phyloP scores from a whole-genome alignment of 2,113 vertebrate genomes.

The Beaufortia kweichowensis region DNA sequence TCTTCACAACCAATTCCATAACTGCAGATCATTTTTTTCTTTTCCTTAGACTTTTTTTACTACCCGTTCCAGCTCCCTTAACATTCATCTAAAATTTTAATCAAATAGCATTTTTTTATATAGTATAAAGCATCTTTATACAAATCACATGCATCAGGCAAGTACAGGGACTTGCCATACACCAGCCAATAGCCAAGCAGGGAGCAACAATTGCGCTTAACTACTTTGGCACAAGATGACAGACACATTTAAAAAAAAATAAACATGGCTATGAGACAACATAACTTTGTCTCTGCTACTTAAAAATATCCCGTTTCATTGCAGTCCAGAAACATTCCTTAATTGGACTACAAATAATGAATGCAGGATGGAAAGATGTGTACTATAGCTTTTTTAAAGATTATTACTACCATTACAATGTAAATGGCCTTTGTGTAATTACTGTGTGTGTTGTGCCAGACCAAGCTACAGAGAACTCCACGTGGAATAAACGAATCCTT shows the following conservation, averaged over 20 bases:
- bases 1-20: slow-evolving; percentile 60
- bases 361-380: slow-evolving; percentile 53
- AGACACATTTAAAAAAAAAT: slow-evolving; percentile 69
- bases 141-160: slow-evolving; percentile 68
- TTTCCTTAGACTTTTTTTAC: background rate
- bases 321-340: slow-evolving; percentile 66
- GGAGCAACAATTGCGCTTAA: slow-evolving; percentile 72
- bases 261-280: slow-evolving; percentile 66
- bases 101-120: background rate
- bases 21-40: slow-evolving; percentile 24
- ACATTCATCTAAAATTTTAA: background rate
- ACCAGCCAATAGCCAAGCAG: slow-evolving; percentile 61
- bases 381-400: slow-evolving; percentile 46
- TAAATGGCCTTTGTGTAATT: slow-evolving; percentile 67
- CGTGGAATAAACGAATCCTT: slow-evolving; percentile 69
- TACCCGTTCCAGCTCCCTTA: background rate
- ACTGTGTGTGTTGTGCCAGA: slow-evolving; percentile 65
- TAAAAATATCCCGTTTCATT: slow-evolving; percentile 73
- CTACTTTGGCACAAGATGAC: slow-evolving; percentile 76
- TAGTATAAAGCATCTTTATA: background rate
- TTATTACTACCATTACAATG: slow-evolving; percentile 71
- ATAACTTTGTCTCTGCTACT: slow-evolving; percentile 70
- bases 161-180: slow-evolving; percentile 71
- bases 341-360: slow-evolving; percentile 61
- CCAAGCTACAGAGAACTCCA: slow-evolving; percentile 65